Evolutionary conservation across 2,797 vertebrate genomes (phyloP).

Genomic region (Alfaro cultratus): DNA sequence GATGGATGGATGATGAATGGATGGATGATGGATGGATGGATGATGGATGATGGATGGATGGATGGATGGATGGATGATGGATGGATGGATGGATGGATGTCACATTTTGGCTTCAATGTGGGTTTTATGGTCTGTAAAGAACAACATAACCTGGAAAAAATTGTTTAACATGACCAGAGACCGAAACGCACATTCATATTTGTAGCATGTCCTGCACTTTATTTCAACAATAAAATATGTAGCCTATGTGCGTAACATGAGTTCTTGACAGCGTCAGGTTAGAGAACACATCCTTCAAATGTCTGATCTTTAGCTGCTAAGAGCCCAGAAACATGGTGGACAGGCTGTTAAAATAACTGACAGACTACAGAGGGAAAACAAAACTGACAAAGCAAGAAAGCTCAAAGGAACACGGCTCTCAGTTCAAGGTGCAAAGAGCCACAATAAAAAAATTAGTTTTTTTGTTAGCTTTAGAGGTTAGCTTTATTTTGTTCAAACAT

Average conservation of each 20-base stretch:
- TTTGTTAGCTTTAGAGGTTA: neutral
- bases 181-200: neutral
- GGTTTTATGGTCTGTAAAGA: neutral
- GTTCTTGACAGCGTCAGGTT: neutral
- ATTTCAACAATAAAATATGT: neutral
- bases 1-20: no score
- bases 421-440: neutral
- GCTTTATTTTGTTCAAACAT: neutral
- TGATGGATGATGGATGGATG: no score
- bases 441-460: neutral
- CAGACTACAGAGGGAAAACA: neutral
- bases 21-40: no score
- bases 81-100: no score
- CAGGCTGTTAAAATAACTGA: slow-evolving; percentile 18
- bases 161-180: neutral
- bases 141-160: neutral
- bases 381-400: neutral
- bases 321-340: neutral
- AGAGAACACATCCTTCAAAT: neutral
- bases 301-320: neutral
- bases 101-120: neutral
- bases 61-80: no score
- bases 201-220: neutral
- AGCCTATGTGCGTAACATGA: neutral
- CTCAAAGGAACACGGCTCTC: neutral